A percentile compares a stretch with the other conserved stretches of the same genome.
phyloP scores from a whole-genome alignment of 37 sponge, comb jelly and placozoan species.

The Spongilla lacustris region DNA sequence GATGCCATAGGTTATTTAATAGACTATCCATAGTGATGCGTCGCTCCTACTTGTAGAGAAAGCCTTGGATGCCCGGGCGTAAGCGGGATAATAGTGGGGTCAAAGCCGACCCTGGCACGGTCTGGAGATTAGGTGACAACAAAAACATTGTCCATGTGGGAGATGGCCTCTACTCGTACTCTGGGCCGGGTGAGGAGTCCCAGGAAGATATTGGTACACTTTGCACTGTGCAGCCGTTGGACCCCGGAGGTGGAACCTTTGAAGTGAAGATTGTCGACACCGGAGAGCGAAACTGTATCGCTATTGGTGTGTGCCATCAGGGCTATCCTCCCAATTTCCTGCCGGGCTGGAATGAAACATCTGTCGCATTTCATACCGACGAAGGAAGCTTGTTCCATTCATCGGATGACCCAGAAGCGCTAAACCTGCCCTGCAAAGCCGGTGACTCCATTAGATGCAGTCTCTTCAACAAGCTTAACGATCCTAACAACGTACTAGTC shows the following conservation, averaged over 20 bases:
- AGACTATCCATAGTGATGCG: too few relatives aligned
- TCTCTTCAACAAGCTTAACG: background rate
- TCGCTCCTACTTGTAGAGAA: background rate
- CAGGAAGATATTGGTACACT: slow-evolving; percentile 46
- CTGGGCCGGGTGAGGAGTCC: slow-evolving; percentile 16
- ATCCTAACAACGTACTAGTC: slow-evolving; percentile 3
- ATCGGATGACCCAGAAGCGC: slow-evolving; percentile 20
- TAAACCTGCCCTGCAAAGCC: slow-evolving; percentile 3
- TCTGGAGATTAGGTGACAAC: slow-evolving; percentile 39
- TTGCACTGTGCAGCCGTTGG: slow-evolving; percentile 23
- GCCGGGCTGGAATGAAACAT: slow-evolving; percentile 66
- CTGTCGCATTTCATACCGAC: slow-evolving; percentile 65
- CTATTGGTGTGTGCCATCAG: slow-evolving; percentile 58
- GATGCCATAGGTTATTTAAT: too few relatives aligned
- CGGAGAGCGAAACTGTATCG: slow-evolving; percentile 49
- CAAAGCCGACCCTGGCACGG: slow-evolving; percentile 7
- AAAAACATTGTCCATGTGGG: slow-evolving; percentile 33
- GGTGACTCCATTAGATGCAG: slow-evolving; percentile 52
- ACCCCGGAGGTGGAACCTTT: slow-evolving; percentile 18
- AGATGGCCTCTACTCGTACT: slow-evolving; percentile 47
- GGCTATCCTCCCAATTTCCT: slow-evolving; percentile 49
- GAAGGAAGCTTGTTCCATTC: slow-evolving; percentile 50
- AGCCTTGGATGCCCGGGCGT: background rate
- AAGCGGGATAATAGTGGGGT: background rate
- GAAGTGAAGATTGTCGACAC: slow-evolving; percentile 36